Base-by-base conservation (phyloP, 1,140 invertebrate species). In the Luehdorfia chinensis region DNA sequence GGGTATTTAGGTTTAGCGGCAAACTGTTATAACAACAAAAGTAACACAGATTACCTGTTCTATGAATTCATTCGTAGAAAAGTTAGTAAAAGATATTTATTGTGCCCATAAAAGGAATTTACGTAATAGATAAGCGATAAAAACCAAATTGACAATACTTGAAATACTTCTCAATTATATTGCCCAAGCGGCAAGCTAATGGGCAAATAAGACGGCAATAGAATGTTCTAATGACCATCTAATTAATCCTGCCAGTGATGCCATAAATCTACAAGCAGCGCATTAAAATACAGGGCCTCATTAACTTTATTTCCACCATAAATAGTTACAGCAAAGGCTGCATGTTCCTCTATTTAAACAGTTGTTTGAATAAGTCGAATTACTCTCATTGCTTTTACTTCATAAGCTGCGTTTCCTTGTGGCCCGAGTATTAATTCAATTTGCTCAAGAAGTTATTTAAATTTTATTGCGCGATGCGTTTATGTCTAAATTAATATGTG, bases 181-280 rank as follows among this genome's bases (percentile, higher is more conserved):
- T 6, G 11, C 5, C 21, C n/a, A n/a, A n/a, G n/a, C n/a, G n/a
- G n/a, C n/a, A n/a, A n/a, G n/a, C n/a, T n/a, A n/a, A n/a, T n/a
- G n/a, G n/a, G n/a, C n/a, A n/a, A n/a, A n/a, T 15, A 6, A 14
- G 21, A 16, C 37, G 25, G 39, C 23, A 16, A 11, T 5, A 11
- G 9, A 43, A 43, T 43, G 34, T 21, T 8, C 14, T 30, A 43
- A 30, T 28, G 14, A 12, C 13, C 11, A n/a, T 4, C 4, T 43
- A 43, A 43, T 43, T 27, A 43, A 43, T 30, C 14, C 14, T 11
- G 13, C 9, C 7, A 9, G 13, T n/a, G 25, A 7, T 16, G 21
- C 25, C 39, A 16, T 43, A 30, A 43, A 43, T 43, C 39, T 28
- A 30, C 4, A 3, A 7, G 7, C 28, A 27, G 7, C 18, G 15